Evolutionary conservation across 2,113 vertebrate species (phyloP).

Genomic region (Xiphophorus couchianus): DNA sequence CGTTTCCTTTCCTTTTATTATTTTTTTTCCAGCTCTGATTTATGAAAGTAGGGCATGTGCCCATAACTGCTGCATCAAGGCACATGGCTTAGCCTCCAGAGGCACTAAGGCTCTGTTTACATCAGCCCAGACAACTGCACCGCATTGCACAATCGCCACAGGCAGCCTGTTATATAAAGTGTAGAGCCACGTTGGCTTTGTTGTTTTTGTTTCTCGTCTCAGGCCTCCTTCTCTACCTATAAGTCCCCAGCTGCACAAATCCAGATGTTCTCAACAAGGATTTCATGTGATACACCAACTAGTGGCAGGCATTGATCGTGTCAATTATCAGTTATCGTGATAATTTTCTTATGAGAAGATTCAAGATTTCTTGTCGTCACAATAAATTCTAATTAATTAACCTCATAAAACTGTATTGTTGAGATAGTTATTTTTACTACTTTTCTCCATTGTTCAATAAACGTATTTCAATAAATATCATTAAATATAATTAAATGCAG

Average conservation of each 20-base stretch:
- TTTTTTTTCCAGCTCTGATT: slow-evolving; percentile 76
- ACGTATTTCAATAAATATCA: too few relatives aligned
- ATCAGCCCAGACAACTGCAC: slow-evolving; percentile 76
- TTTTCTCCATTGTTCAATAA: too few relatives aligned
- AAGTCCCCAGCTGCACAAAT: slow-evolving; percentile 39
- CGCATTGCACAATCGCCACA: slow-evolving; percentile 76
- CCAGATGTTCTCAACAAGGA: neutral
- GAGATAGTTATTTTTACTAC: too few relatives aligned
- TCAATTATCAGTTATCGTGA: too few relatives aligned
- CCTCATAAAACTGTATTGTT: too few relatives aligned
- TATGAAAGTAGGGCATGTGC: slow-evolving; percentile 83
- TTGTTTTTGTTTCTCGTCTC: slow-evolving; percentile 54
- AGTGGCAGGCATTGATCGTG: too few relatives aligned
- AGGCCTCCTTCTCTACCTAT: slow-evolving; percentile 11
- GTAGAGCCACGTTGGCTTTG: slow-evolving; percentile 35
- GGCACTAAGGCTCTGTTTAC: slow-evolving; percentile 75
- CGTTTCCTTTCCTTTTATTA: slow-evolving; percentile 52
- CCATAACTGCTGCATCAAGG: slow-evolving; percentile 85
- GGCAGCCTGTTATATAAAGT: slow-evolving; percentile 79
- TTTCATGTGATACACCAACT: slow-evolving; percentile 10
- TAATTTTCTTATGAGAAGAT: too few relatives aligned
- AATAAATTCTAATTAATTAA: too few relatives aligned
- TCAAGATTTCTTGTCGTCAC: too few relatives aligned
- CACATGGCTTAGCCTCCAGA: slow-evolving; percentile 78
- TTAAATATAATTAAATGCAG: too few relatives aligned